phyloP scores from a whole-genome alignment of 2,113 vertebrate genomes.

The Eptesicus fuscus region DNA sequence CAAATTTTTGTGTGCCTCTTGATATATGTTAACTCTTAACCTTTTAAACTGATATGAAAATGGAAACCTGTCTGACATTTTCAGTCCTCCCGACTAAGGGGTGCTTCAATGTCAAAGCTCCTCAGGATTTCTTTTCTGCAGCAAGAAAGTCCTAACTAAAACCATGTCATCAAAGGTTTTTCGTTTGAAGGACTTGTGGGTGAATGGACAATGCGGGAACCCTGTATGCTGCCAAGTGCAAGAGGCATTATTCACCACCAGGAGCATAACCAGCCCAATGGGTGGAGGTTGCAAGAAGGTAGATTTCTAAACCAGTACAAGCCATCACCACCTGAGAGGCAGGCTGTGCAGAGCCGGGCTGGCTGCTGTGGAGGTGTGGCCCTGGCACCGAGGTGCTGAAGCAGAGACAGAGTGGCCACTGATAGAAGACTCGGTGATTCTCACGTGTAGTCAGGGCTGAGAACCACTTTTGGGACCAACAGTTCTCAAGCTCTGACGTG shows the following conservation, averaged over 20 bases:
- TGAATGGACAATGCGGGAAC: background rate
- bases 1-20: background rate
- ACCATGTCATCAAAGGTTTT: background rate
- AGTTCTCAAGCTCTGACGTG: background rate
- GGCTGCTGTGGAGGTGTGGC: background rate
- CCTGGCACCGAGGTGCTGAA: background rate
- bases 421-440: background rate
- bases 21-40: background rate
- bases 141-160: background rate
- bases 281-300: background rate
- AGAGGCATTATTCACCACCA: too few relatives aligned
- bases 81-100: background rate
- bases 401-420: background rate
- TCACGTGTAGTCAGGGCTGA: background rate
- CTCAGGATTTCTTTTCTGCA: background rate
- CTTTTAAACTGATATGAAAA: slow-evolving; percentile 18
- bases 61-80: background rate
- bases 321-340: background rate
- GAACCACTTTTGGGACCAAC: background rate
- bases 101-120: background rate
- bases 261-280: background rate
- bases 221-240: background rate
- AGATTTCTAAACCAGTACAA: background rate
- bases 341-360: background rate
- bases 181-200: background rate